Percentiles rank a stretch among this genome's conserved stretches.
These are phyloP conservation scores for Pyrochroa serraticornis DNA, from an alignment of 2,888 invertebrate species.

Conservation along the genomic window DNA sequence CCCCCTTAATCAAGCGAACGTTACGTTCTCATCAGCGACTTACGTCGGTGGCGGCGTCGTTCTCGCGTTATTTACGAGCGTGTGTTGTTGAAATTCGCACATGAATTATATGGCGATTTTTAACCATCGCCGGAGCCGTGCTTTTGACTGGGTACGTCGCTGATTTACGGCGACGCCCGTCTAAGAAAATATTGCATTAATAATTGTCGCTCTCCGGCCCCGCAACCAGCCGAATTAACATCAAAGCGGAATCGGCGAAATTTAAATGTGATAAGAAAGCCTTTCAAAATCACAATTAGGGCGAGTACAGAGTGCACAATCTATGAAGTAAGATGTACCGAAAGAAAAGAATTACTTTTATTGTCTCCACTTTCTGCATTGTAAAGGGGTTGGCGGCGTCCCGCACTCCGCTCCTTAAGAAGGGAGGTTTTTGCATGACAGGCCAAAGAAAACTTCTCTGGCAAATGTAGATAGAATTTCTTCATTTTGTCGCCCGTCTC, in stretches of 20 bases:
- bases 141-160: not conserved
- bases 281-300: conserved; percentile 47
- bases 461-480: conserved; percentile 68
- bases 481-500: conserved; percentile 63
- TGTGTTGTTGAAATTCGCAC: conserved; percentile 28
- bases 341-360: conserved; percentile 54
- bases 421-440: conserved; percentile 56
- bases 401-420: conserved; percentile 34
- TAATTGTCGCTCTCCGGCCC: conserved; percentile 14
- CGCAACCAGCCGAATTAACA: conserved; percentile 28
- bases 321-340: conserved; percentile 47
- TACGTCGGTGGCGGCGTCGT: conserved; percentile 32
- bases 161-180: not conserved
- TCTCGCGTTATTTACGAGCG: conserved; percentile 31
- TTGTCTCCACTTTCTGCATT: conserved; percentile 53
- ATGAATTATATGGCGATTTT: conserved; percentile 28
- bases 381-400: conserved; percentile 50
- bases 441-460: conserved; percentile 57
- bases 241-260: conserved; percentile 38
- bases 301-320: conserved; percentile 44
- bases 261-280: conserved; percentile 47
- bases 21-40: conserved; percentile 34
- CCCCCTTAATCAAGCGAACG: conserved; percentile 40
- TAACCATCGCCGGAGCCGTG: not conserved
- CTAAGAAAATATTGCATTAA: conserved; percentile 10